Evolutionary conservation across 2,888 invertebrate genomes (phyloP), one percentile per base, ranked within the genome.

Genomic region (Chesias legatella): DNA sequence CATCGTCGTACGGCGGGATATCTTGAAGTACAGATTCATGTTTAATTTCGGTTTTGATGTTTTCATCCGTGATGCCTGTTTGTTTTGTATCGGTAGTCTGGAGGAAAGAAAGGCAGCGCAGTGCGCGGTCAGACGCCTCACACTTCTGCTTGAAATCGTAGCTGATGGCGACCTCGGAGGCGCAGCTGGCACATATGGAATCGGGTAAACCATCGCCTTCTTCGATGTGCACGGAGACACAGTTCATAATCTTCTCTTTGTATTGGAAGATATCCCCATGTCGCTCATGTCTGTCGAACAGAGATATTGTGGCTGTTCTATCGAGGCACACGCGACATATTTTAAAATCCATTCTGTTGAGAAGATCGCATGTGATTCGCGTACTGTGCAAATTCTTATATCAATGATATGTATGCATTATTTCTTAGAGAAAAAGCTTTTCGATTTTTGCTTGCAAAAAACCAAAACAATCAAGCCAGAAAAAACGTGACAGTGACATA

Each of bases 281-380:
- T 36, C 52, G 72, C 24, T 73, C 72, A 17, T 72, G 65, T 36
- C 52, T 59, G 20, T 69, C 68, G 50, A 83, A 86, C 36, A 88
- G 39, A 1, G 77, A 77, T 32, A 76, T 63, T 1, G 66, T 63
- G 2, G 76, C 83, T 1, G 67, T 63, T 54, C 70, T 73, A 20
- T 67, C 64, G 5, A 85, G 72, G 54, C 86, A 88, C 48, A 83
- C 63, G 37, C 86, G 73, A 55, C 86, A 88, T 33, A 81, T 35
- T 45, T 59, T 59, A 0, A 47, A 43, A 13, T 63, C 57, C 63
- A 65, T 67, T 25, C n/a, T 32, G 21, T 11, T 9, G 1, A n/a
- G 8, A 6, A 4, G 27, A 29, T 20, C 13, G 5, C 13, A 17
- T 17, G 13, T 17, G 2, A 5, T 17, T 17, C n/a, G n/a, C n/a